Conservation (phyloP, 1,140 invertebrate species). For the Penaeus chinensis region DNA sequence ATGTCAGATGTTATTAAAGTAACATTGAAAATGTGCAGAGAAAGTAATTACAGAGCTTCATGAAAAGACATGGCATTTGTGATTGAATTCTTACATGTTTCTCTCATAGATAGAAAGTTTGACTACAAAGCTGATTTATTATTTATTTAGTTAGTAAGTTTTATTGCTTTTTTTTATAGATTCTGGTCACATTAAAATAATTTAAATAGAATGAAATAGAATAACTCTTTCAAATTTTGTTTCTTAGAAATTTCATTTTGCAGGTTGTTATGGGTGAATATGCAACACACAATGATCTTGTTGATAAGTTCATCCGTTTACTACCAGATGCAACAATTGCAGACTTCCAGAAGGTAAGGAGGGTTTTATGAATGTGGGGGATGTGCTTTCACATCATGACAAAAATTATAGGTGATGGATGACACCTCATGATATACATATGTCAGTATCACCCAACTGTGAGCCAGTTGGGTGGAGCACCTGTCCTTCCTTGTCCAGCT, state of each 20-base stretch:
- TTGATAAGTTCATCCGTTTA: conserved; percentile 90
- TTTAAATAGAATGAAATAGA: not conserved
- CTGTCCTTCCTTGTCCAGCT: too few species aligned
- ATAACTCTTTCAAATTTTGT: conserved; percentile 29
- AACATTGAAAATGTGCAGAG: too few species aligned
- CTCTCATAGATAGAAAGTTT: conserved; percentile 7
- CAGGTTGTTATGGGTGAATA: conserved; percentile 89
- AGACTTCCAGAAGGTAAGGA: conserved; percentile 91
- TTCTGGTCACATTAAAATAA: not conserved
- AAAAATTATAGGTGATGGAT: not conserved
- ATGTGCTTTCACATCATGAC: not conserved
- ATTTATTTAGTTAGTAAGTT: not conserved
- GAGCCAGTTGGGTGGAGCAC: conserved; percentile 1
- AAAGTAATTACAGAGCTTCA: too few species aligned
- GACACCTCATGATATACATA: too few species aligned
- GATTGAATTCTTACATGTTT: not conserved
- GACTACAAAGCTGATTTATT: not conserved
- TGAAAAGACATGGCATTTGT: too few species aligned
- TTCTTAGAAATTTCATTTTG: conserved; percentile 65
- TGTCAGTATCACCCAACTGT: not conserved
- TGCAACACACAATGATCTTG: conserved; percentile 81
- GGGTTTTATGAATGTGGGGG: not conserved
- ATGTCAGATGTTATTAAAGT: too few species aligned
- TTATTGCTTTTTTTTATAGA: not conserved
- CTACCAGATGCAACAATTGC: conserved; percentile 88